phyloP scores from a whole-genome alignment of 2,113 vertebrate species.

The Trematomus loennbergii region DNA sequence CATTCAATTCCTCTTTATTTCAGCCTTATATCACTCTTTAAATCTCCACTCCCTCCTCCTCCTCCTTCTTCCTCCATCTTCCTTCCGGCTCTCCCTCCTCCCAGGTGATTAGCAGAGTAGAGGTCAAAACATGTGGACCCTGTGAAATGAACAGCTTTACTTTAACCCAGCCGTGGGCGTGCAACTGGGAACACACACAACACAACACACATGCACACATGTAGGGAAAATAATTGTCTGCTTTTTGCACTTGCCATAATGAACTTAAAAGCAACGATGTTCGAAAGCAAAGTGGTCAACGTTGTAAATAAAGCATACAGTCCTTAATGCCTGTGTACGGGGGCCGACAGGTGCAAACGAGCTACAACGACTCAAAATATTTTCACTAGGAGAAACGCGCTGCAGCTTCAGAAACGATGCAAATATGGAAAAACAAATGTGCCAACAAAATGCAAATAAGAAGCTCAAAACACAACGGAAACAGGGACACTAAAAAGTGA shows the following conservation, averaged over 20 bases:
- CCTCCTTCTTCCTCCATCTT: conserved; percentile 36
- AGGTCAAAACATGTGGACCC: conserved; percentile 63
- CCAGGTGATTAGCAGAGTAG: conserved; percentile 59
- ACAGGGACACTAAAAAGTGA: no score
- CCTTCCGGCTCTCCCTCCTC: conserved; percentile 35
- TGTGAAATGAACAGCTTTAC: conserved; percentile 58
- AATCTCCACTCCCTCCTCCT: conserved; percentile 22
- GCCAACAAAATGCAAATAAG: no score
- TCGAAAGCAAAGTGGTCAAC: neutral
- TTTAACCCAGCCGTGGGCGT: conserved; percentile 13
- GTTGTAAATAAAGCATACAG: neutral
- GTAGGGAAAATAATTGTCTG: conserved; percentile 34
- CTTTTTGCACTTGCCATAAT: conserved; percentile 26
- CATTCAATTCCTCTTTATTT: neutral
- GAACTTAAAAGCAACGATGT: conserved; percentile 10
- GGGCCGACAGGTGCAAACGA: no score
- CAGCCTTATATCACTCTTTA: conserved; percentile 11
- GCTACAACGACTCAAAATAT: no score
- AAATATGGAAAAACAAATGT: no score
- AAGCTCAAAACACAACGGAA: no score
- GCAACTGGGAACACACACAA: neutral
- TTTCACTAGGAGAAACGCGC: no score
- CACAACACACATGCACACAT: conserved; percentile 5
- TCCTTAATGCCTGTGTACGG: neutral
- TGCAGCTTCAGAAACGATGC: no score